Base-by-base conservation (phyloP, 2,113 vertebrate genomes). In the Narcine bancroftii region DNA sequence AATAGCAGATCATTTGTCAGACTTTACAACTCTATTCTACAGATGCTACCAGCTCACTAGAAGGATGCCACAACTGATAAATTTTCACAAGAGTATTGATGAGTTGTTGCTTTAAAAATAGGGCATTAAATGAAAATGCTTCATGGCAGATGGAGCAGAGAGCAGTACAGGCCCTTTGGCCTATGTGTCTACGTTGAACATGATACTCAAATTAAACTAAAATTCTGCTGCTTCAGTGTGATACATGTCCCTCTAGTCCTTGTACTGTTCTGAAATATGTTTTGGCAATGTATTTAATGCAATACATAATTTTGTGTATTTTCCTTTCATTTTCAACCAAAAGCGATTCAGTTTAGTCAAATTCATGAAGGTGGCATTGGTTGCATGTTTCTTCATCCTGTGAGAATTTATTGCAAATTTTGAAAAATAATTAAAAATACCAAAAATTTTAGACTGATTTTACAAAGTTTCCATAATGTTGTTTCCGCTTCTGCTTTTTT, bases 311-410 rank as follows among this genome's bases (percentile, higher is more conserved):
- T 87, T 87, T 15, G 53, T 47, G 36, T 60, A 19, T 60, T 89
- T 89, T 89, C 33, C 83, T 36, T 6, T n/a, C 19, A 36, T 39
- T 63, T 17, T 87, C 36, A 24, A 13, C 83, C 13, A 21, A 21
- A 15, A 63, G 13, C 19, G n/a, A 60, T 19, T 60, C 17, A n/a
- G 21, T n/a, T 87, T 76, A 33, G 33, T 17, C 56, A 87, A 89
- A 65, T 89, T 87, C n/a, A 81, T 33, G 26, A 50, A 81, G 47
- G 9, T 81, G 77, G 45, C 45, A 15, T 81, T 83, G 26, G 9
- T 53, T 26, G 33, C 47, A 56, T 3, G 50, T 71, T 85, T 36
- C 42, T 71, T 92, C 53, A 10, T 92, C 93, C 92, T 60, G 63
- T 42, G 10, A 65, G 36, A 42, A 89, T 42, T 65, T 39, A 65